Conservation (phyloP, 2,888 invertebrate genomes). For the Epistrophe eligans region DNA sequence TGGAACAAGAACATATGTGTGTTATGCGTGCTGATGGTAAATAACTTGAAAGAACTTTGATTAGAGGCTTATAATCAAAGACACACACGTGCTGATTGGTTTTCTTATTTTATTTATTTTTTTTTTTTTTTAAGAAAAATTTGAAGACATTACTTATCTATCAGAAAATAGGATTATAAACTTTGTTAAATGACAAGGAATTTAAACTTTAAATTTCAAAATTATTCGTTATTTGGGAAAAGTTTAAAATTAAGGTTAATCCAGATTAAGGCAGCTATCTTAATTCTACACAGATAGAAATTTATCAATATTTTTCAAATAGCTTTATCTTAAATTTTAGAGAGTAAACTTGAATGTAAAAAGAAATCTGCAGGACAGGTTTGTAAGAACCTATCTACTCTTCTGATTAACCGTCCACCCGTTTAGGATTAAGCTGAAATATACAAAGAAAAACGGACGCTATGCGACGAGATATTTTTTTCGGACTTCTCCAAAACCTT, state of each 20-base stretch:
- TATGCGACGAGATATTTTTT: too few relatives aligned
- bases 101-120: neutral
- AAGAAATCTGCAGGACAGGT: too few relatives aligned
- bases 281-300: neutral
- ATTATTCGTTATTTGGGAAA: neutral
- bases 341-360: too few relatives aligned
- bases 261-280: too few relatives aligned
- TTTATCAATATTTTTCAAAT: neutral
- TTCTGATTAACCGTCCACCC: too few relatives aligned
- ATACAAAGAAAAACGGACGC: too few relatives aligned
- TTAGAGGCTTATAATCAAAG: conserved; percentile 46
- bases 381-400: too few relatives aligned
- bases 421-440: too few relatives aligned
- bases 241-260: neutral
- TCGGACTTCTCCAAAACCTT: too few relatives aligned
- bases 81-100: conserved; percentile 36
- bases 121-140: neutral
- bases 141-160: conserved; percentile 13
- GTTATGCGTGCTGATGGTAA: neutral
- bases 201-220: conserved; percentile 3
- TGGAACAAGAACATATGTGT: neutral
- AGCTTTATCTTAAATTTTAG: too few relatives aligned
- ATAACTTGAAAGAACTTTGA: conserved; percentile 46
- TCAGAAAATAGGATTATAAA: conserved; percentile 1
- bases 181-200: conserved; percentile 21